phyloP scores from a whole-genome alignment of 2,113 vertebrate species.

The Heteronetta atricapilla region DNA sequence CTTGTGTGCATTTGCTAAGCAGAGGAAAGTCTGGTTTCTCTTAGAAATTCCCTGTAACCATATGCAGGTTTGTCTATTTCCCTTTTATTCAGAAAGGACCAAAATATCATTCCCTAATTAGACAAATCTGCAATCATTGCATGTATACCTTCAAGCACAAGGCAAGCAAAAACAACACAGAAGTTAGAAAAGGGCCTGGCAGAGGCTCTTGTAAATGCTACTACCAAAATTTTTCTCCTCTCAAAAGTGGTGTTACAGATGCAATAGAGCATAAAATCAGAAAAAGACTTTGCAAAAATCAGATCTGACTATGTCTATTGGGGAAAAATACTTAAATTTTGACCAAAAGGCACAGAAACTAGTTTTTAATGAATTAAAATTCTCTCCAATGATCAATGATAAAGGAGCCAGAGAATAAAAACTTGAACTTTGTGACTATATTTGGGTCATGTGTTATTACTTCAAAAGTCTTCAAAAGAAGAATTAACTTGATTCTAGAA shows the following conservation, averaged over 20 bases:
- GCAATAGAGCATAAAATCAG: not conserved
- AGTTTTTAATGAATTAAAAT: not conserved
- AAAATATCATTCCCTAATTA: not conserved
- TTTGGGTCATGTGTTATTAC: not conserved
- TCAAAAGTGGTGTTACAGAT: not conserved
- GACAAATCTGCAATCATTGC: not conserved
- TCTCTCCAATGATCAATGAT: not conserved
- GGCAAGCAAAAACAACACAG: not conserved
- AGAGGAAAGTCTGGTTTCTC: not conserved
- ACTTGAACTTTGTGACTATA: not conserved
- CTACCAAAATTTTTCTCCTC: not conserved
- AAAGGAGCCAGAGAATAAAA: not conserved
- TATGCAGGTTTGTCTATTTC: not conserved
- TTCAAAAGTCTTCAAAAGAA: not conserved
- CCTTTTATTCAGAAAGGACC: not conserved
- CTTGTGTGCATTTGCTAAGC: not conserved
- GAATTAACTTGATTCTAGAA: not conserved
- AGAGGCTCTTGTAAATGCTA: not conserved
- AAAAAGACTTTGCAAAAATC: not conserved
- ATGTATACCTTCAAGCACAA: not conserved
- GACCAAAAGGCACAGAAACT: not conserved
- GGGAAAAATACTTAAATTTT: not conserved
- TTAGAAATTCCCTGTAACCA: not conserved
- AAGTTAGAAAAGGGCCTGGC: not conserved
- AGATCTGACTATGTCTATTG: not conserved